phyloP scores from a whole-genome alignment of 2,113 vertebrate species.

The Megaceryle maxima region DNA sequence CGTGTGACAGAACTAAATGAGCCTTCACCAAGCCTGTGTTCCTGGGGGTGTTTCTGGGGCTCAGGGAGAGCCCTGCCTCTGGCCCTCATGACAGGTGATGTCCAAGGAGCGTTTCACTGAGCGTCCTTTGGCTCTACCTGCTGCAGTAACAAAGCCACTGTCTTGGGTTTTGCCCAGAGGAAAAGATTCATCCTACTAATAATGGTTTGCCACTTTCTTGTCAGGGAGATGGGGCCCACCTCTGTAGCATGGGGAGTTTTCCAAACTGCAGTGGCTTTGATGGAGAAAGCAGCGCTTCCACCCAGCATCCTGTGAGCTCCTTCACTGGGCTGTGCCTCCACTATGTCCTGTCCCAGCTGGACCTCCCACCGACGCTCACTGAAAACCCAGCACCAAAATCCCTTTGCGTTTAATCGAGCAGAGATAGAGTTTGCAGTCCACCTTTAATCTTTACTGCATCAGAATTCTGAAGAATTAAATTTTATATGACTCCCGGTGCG shows the following conservation, averaged over 20 bases:
- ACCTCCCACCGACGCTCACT: accelerated
- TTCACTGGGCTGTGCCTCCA: accelerated
- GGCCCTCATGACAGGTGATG: background rate
- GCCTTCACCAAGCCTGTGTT: background rate
- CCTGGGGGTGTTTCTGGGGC: background rate
- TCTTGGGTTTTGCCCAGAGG: background rate
- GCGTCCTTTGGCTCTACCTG: background rate
- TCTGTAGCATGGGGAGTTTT: background rate
- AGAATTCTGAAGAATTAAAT: background rate
- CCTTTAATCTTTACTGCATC: background rate
- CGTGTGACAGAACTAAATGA: accelerated
- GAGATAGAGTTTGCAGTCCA: background rate
- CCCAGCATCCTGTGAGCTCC: accelerated
- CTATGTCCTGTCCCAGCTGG: background rate
- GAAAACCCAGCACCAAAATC: background rate
- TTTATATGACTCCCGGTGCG: accelerated
- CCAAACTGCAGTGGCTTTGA: background rate
- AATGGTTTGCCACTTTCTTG: background rate
- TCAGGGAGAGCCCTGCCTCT: background rate
- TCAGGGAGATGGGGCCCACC: background rate
- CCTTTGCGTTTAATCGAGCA: background rate
- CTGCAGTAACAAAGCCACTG: background rate
- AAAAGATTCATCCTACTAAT: background rate
- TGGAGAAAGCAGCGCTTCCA: background rate
- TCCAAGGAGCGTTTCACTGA: background rate